phyloP scores from a whole-genome alignment of 2,113 vertebrate species.

The Nyctereutes procyonoides region DNA sequence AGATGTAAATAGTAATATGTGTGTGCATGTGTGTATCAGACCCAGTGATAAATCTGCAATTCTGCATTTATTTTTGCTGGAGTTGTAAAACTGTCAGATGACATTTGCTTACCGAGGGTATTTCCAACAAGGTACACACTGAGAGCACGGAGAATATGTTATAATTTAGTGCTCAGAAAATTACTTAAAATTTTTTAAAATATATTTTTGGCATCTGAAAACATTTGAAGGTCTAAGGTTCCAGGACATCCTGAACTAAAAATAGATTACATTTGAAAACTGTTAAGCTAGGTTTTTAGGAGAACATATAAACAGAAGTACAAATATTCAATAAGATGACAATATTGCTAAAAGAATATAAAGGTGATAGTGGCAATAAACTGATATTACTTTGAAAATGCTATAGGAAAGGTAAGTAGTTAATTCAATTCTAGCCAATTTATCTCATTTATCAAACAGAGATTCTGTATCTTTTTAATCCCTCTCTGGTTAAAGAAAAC shows the following conservation, averaged over 20 bases:
- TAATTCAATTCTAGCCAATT: background rate
- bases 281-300: background rate
- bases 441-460: background rate
- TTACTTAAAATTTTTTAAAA: background rate
- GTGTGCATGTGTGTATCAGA: background rate
- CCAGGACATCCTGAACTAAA: background rate
- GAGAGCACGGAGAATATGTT: background rate
- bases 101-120: background rate
- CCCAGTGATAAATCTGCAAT: background rate
- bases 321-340: background rate
- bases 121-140: background rate
- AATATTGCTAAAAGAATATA: background rate
- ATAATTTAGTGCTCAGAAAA: constrained; percentile 17
- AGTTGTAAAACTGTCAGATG: background rate
- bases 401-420: background rate
- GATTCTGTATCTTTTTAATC: background rate
- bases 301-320: constrained; percentile 30
- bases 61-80: background rate
- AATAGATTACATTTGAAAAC: constrained; percentile 48
- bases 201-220: constrained; percentile 38
- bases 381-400: constrained; percentile 9
- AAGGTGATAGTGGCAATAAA: background rate
- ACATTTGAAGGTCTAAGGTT: background rate
- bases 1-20: background rate
- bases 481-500: background rate